phyloP scores from a whole-genome alignment of 2,888 invertebrate species.

The Zootermopsis nevadensis region DNA sequence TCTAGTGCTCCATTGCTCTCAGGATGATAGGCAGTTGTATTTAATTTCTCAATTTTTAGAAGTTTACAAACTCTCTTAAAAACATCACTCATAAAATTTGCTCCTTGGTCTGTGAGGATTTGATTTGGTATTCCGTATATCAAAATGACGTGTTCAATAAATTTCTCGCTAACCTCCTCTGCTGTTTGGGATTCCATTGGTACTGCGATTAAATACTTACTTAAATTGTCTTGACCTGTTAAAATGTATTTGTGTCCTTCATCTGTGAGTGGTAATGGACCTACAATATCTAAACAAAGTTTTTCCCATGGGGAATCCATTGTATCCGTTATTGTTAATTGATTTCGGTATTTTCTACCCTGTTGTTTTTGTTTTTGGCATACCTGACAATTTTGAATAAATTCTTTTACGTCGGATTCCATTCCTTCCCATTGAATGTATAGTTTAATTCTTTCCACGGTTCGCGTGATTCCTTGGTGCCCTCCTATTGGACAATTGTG shows the following conservation, averaged over 20 bases:
- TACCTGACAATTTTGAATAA: neutral
- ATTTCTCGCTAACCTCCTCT: too few species aligned
- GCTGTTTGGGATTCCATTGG: too few species aligned
- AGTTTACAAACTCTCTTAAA: constrained; percentile 54
- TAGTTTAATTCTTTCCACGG: neutral
- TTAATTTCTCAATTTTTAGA: constrained; percentile 24
- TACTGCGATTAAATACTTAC: too few species aligned
- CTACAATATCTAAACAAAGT: neutral
- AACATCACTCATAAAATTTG: constrained; percentile 57
- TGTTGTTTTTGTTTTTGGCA: constrained; percentile 17
- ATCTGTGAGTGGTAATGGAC: neutral
- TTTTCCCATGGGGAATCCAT: neutral
- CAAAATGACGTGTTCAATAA: too few species aligned
- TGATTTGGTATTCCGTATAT: too few species aligned
- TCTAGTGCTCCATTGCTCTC: neutral
- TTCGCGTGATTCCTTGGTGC: neutral
- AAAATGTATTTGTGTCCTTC: neutral
- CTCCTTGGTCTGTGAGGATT: constrained; percentile 57
- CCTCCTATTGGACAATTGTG: constrained; percentile 23
- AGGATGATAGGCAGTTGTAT: neutral
- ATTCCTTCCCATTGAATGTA: neutral
- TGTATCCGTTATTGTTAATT: neutral
- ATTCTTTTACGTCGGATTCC: neutral
- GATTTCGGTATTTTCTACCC: neutral
- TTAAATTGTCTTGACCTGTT: constrained; percentile 19